Evolutionary conservation across 2,888 invertebrate genomes (phyloP).

Genomic region (Drosophila rubida): DNA sequence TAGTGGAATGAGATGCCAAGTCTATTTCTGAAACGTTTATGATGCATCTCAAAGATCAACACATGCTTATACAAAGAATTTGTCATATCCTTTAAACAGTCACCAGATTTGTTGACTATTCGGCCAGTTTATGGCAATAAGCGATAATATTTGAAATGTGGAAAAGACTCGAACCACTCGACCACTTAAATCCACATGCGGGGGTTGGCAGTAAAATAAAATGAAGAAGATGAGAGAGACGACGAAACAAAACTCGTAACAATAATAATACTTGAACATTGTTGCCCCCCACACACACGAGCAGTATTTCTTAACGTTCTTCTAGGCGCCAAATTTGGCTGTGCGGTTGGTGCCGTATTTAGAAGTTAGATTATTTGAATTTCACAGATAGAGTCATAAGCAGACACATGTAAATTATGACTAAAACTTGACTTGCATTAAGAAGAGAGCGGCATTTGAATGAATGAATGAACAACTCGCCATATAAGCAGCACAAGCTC

Average conservation of each 20-base stretch:
- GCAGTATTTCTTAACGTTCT: constrained; percentile 33
- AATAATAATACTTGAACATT: constrained; percentile 37
- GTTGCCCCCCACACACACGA: constrained; percentile 37
- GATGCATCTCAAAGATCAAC: constrained; percentile 7
- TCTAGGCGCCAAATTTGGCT: constrained; percentile 63
- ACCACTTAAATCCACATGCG: constrained; percentile 45
- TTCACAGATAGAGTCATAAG: constrained; percentile 54
- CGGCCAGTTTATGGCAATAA: constrained; percentile 8
- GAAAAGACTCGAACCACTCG: constrained; percentile 27
- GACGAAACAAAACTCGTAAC: constrained; percentile 17
- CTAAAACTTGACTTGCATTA: constrained; percentile 70
- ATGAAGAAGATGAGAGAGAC: not conserved
- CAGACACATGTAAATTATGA: constrained; percentile 71
- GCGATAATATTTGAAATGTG: constrained; percentile 21
- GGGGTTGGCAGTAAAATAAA: constrained; percentile 42
- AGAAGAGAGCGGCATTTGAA: constrained; percentile 48
- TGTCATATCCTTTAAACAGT: constrained; percentile 20
- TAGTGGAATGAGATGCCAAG: not conserved
- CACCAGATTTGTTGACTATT: constrained; percentile 15
- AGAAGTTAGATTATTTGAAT: constrained; percentile 52
- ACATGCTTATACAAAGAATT: constrained; percentile 14
- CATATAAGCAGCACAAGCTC: constrained; percentile 58
- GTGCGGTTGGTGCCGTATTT: constrained; percentile 53
- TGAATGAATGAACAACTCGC: constrained; percentile 51
- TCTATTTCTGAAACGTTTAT: constrained; percentile 38